phyloP scores from a whole-genome alignment of 2,113 vertebrate genomes.

The Australoheros scitulus region DNA sequence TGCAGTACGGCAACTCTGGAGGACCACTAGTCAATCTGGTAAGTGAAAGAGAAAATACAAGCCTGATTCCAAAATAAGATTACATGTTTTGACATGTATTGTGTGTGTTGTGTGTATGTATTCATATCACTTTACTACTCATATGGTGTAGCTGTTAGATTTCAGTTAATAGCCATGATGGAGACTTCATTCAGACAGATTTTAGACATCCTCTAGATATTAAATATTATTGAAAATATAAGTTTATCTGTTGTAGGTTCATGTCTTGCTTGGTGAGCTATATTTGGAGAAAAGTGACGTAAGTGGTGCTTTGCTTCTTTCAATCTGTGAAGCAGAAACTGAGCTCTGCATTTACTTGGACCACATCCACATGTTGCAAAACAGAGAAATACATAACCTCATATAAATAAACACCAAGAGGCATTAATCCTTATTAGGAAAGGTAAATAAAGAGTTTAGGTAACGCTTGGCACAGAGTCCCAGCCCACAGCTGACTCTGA shows the following conservation, averaged over 20 bases:
- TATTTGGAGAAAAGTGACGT: background rate
- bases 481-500: conserved; percentile 16
- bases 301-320: background rate
- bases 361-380: background rate
- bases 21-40: conserved; percentile 98
- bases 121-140: background rate
- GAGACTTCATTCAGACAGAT: background rate
- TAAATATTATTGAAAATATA: background rate
- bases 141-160: too few species aligned
- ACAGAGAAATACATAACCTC: conserved; percentile 11
- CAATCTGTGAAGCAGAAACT: background rate
- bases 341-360: background rate
- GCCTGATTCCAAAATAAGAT: background rate
- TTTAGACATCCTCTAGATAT: background rate
- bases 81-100: background rate
- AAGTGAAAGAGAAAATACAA: conserved; percentile 65
- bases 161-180: too few species aligned
- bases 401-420: background rate
- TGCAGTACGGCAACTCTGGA: conserved; percentile 97
- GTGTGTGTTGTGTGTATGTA: too few species aligned
- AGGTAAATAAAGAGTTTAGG: conserved; percentile 29
- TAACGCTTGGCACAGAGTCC: background rate
- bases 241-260: background rate
- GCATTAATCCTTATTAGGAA: conserved; percentile 6
- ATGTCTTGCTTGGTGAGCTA: background rate